Evolutionary conservation across 2,888 invertebrate genomes (phyloP).

Genomic region (Microplitis deprimator): DNA sequence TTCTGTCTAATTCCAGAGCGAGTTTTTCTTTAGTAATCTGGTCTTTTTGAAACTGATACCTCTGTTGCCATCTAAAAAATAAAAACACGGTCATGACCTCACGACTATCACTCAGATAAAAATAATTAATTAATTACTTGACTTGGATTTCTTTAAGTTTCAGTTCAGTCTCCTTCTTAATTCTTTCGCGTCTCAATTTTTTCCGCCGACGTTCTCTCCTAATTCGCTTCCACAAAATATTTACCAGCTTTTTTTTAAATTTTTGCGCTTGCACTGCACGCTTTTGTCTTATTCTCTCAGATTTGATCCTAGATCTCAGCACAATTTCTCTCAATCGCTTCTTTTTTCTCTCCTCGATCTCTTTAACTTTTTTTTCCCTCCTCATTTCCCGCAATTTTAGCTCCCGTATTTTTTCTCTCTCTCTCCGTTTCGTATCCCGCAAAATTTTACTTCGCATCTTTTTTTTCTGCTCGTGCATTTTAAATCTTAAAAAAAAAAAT

Average conservation of each 20-base stretch:
- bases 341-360: conserved; percentile 44
- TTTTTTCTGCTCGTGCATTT: conserved; percentile 19
- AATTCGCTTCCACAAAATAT: conserved; percentile 51
- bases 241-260: conserved; percentile 50
- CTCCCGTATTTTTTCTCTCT: conserved; percentile 35
- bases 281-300: conserved; percentile 46
- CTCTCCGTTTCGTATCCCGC: conserved; percentile 29
- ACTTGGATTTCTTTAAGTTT: conserved; percentile 46
- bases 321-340: conserved; percentile 38
- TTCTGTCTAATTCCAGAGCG: conserved; percentile 49
- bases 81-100: background rate
- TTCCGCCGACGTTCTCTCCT: conserved; percentile 54
- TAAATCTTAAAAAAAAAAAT: conserved; percentile 20
- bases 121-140: conserved; percentile 7
- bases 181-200: conserved; percentile 48
- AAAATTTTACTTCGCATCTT: background rate
- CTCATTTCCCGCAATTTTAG: conserved; percentile 41
- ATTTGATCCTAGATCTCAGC: conserved; percentile 42
- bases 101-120: background rate
- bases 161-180: conserved; percentile 49
- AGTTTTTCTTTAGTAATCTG: conserved; percentile 55
- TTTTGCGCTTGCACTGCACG: conserved; percentile 46
- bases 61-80: conserved; percentile 58
- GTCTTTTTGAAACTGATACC: conserved; percentile 53
- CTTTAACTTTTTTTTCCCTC: conserved; percentile 37